Conservation (phyloP, 1,140 invertebrate species). For the Cecropterus lyciades region DNA sequence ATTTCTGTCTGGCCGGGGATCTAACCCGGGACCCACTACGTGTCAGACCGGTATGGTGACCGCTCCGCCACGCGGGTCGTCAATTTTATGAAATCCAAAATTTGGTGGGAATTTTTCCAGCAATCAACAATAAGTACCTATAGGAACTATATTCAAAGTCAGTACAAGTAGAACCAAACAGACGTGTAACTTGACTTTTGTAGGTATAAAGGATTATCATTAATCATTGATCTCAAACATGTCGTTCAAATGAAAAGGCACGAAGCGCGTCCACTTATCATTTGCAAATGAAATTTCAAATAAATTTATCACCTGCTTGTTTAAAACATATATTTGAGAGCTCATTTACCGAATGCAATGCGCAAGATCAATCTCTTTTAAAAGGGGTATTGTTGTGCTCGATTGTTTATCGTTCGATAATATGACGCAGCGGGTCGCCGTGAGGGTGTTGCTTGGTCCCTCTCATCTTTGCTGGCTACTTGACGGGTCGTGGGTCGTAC, state of each 20-base stretch:
- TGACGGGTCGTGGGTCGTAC: conserved; percentile 46
- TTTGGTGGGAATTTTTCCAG: too few relatives aligned
- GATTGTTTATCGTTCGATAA: conserved; percentile 55
- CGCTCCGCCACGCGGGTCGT: too few relatives aligned
- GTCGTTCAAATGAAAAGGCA: not conserved
- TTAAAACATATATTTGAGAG: conserved; percentile 31
- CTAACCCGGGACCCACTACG: too few relatives aligned
- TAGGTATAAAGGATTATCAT: not conserved
- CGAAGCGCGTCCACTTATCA: conserved; percentile 9
- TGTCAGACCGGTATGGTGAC: too few relatives aligned
- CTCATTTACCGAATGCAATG: conserved; percentile 15
- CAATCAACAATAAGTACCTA: too few relatives aligned
- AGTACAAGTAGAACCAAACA: too few relatives aligned
- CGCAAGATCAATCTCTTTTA: conserved; percentile 48
- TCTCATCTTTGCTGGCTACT: conserved; percentile 57
- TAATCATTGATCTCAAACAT: conserved; percentile 5
- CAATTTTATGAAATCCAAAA: too few relatives aligned
- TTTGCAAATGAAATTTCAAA: conserved; percentile 32
- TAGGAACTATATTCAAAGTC: too few relatives aligned
- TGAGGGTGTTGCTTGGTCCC: conserved; percentile 53
- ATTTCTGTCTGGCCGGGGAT: too few relatives aligned
- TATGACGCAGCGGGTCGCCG: conserved; percentile 56
- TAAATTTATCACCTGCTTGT: conserved; percentile 21
- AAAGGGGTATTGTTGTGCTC: conserved; percentile 31
- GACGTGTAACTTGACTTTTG: not conserved